Base-by-base conservation (phyloP, 1,140 invertebrate species). In the Latrodectus geometricus region DNA sequence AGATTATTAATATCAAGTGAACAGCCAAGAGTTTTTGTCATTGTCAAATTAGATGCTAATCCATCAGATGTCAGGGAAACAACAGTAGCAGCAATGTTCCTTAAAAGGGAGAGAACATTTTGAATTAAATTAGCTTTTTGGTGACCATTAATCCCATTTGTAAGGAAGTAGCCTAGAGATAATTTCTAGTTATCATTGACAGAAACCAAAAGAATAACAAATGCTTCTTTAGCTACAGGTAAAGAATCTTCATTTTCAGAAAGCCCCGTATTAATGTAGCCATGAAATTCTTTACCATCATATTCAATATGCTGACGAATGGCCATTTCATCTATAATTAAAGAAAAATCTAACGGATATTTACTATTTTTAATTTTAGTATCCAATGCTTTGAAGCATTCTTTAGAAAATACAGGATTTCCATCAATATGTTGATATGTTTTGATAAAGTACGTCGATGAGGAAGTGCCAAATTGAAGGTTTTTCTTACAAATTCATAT, bases 101-200 rank as follows among this genome's bases (percentile, higher is more conserved):
- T 8, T 12, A 56, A 15, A n/a, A n/a, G n/a, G n/a, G n/a, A 9
- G 20, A 77, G 8, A 14, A 20, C 20, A 77, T 87, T 87, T 74
- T 72, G 17, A 72, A 90, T 80, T 65, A 91, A 73, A 81, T 89
- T 88, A 21, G 88, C 87, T 74, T 77, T 87, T 88, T 90, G 83
- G 20, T 79, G 17, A 14, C 83, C 88, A 73, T 56, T 89, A 35
- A 90, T 74, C 52, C 75, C 84, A 77, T 87, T 82, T 50, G 89
- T 87, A 75, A 90, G 86, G 78, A 90, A 90, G 89, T 91, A 90
- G 17, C 88, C 90, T 49, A 91, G 50, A 50, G 90, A 90, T 78
- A 91, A 84, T 86, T 91, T 91, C 88, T 90, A 91, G 9, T 50
- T 12, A 4, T n/a, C 9, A 49, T 66, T 79, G 15, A 79, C 35